Percentiles rank a stretch among this genome's conserved stretches.
phyloP scores from a whole-genome alignment of 2,797 vertebrate genomes.

The Diceros bicornis region DNA sequence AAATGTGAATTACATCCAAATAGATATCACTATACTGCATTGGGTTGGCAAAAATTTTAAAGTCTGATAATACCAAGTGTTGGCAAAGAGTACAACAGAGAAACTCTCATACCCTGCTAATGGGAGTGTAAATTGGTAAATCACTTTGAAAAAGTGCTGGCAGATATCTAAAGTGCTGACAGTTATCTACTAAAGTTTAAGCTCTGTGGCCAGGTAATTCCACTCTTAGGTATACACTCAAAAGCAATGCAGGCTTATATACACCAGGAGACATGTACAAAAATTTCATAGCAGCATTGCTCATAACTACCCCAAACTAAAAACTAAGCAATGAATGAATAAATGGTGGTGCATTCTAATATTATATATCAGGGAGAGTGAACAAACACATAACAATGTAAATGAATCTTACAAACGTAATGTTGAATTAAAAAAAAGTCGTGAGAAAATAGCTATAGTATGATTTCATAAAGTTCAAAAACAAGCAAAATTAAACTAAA shows the following conservation, averaged over 20 bases:
- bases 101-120: background rate
- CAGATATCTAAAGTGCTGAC: background rate
- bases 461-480: slow-evolving; percentile 30
- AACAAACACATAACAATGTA: background rate
- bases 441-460: background rate
- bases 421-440: no score
- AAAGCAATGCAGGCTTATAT: background rate
- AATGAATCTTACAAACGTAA: background rate
- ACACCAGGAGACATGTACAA: background rate
- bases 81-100: background rate
- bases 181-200: slow-evolving; percentile 19
- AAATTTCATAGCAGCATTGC: background rate
- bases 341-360: background rate
- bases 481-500: slow-evolving; percentile 1
- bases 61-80: background rate
- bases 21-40: background rate
- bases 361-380: background rate
- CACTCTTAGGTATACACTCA: background rate
- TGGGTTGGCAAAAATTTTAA: background rate
- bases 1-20: background rate
- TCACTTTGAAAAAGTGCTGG: background rate
- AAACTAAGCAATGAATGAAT: background rate
- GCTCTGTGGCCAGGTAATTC: background rate
- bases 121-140: background rate
- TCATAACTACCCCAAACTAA: slow-evolving; percentile 10